Percentiles rank a stretch among this genome's conserved stretches.
Conservation (phyloP, 2,113 vertebrate species). For the Zootoca vivipara region DNA sequence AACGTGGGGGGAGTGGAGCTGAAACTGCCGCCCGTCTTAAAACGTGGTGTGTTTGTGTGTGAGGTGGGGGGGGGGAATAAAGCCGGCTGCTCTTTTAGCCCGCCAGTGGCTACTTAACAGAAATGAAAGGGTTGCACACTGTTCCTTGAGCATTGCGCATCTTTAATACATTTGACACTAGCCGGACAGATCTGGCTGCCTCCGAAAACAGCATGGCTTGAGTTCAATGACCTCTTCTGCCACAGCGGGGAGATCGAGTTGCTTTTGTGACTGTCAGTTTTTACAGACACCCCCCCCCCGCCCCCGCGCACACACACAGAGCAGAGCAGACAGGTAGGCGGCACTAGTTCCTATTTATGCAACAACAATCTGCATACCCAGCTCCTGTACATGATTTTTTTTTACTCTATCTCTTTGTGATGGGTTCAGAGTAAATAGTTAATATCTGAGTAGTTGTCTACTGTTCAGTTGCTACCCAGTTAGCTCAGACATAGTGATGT, state of each 20-base stretch:
- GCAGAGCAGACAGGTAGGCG: constrained; percentile 3
- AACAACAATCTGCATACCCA: background rate
- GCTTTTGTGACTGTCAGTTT: background rate
- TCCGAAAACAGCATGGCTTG: background rate
- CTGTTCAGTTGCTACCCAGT: background rate
- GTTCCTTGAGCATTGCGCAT: background rate
- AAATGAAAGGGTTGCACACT: background rate
- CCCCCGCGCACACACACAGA: too few species aligned
- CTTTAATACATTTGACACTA: background rate
- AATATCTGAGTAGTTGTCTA: background rate
- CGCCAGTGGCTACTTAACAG: background rate
- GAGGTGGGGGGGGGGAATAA: background rate
- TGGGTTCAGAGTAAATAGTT: background rate
- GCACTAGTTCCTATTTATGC: background rate
- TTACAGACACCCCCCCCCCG: background rate
- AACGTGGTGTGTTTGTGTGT: too few species aligned
- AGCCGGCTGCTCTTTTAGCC: background rate
- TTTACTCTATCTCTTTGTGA: background rate
- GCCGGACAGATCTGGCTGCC: background rate
- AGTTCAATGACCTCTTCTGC: background rate
- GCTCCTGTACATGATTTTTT: background rate
- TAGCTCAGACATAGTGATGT: background rate
- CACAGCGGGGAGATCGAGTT: background rate
- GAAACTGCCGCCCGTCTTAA: too few species aligned
- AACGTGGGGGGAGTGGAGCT: background rate